Conservation (phyloP, 1,140 invertebrate genomes). For the Ylistrum balloti region DNA sequence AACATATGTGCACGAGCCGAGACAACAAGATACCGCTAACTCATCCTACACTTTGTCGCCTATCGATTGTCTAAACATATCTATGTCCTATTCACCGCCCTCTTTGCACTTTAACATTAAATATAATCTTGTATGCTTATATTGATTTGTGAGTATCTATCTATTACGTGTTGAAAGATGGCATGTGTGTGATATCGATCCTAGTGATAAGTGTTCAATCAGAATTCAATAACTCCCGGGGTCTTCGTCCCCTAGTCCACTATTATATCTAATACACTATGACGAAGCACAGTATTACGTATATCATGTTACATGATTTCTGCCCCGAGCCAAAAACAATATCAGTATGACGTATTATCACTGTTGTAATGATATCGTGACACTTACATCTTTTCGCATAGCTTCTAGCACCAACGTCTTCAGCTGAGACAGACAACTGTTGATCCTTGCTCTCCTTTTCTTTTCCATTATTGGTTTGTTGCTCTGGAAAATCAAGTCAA, state of each 20-base stretch:
- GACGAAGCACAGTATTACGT: constrained; percentile 4
- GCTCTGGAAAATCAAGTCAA: constrained; percentile 85
- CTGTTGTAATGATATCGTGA: not conserved
- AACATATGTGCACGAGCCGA: not conserved
- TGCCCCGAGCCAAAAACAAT: not conserved
- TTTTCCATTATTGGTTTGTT: constrained; percentile 97
- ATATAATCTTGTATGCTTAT: not conserved
- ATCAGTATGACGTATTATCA: not conserved
- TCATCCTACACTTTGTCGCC: not conserved
- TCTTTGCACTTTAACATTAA: not conserved
- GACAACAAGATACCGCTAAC: not conserved
- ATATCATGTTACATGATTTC: constrained; percentile 8
- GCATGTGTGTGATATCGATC: constrained; percentile 26
- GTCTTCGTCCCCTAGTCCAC: constrained; percentile 13
- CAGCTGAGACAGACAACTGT: constrained; percentile 92
- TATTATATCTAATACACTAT: not conserved
- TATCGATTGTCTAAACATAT: too few species aligned
- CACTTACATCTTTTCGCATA: constrained; percentile 85
- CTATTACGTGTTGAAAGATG: constrained; percentile 44
- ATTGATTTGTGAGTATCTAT: constrained; percentile 40
- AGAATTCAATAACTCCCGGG: not conserved
- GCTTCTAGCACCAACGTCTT: constrained; percentile 92
- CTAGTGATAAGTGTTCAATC: constrained; percentile 1
- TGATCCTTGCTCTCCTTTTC: constrained; percentile 91
- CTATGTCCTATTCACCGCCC: not conserved